Conservation (phyloP, 2,888 invertebrate species). For the Tenthredo mesomela region DNA sequence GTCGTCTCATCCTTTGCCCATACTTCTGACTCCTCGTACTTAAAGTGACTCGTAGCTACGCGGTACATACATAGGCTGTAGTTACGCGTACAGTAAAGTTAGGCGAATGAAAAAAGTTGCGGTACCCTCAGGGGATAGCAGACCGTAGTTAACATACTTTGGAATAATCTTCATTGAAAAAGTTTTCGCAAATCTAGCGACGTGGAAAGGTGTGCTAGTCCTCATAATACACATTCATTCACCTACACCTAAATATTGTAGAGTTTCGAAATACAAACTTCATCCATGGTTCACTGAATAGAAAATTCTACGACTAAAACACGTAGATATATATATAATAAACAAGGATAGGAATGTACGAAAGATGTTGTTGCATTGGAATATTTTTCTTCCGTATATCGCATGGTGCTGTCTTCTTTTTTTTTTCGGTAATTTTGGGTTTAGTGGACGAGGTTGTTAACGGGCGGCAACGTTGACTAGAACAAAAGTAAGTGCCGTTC, state of each 20-base stretch:
- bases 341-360: conserved; percentile 57
- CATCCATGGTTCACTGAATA: neutral
- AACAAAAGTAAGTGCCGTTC: conserved; percentile 69
- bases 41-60: conserved; percentile 36
- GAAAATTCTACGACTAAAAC: no score
- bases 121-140: conserved; percentile 68
- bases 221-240: conserved; percentile 8
- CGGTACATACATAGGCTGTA: conserved; percentile 14
- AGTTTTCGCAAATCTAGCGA: conserved; percentile 66
- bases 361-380: neutral
- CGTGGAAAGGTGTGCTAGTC: conserved; percentile 5
- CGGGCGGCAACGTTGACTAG: conserved; percentile 54
- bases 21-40: conserved; percentile 41
- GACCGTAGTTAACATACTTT: conserved; percentile 73
- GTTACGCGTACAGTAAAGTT: conserved; percentile 63
- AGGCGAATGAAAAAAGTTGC: conserved; percentile 74
- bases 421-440: neutral
- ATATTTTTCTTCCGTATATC: neutral
- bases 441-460: neutral
- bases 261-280: conserved; percentile 44
- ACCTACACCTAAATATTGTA: neutral
- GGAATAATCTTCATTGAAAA: conserved; percentile 77
- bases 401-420: neutral
- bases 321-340: conserved; percentile 11
- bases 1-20: conserved; percentile 35